phyloP scores from a whole-genome alignment of 2,888 invertebrate genomes.

The Iselma pallidipennis region DNA sequence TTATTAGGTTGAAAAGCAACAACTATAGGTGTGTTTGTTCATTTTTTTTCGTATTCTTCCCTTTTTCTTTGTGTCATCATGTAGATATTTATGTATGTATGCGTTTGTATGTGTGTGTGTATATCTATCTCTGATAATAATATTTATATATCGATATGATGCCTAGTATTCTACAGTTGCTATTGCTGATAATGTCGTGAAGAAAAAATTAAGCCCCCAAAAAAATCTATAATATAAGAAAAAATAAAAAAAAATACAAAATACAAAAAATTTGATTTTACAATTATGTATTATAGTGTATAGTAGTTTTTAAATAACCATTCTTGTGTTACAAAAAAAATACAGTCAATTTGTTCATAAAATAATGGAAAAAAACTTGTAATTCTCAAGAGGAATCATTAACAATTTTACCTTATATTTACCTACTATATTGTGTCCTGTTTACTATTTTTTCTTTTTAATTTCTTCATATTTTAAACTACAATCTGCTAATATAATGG shows the following conservation, averaged over 20 bases:
- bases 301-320: not conserved
- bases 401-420: constrained; percentile 14
- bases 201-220: constrained; percentile 16
- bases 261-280: constrained; percentile 18
- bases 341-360: not conserved
- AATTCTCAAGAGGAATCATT: constrained; percentile 15
- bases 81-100: not conserved
- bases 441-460: constrained; percentile 16
- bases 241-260: constrained; percentile 17
- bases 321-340: not conserved
- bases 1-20: constrained; percentile 9
- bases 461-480: constrained; percentile 1
- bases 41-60: not conserved
- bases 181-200: constrained; percentile 22
- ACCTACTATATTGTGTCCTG: not conserved
- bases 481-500: not conserved
- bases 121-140: constrained; percentile 4
- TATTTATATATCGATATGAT: not conserved
- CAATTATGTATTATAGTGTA: constrained; percentile 7
- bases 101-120: constrained; percentile 4
- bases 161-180: constrained; percentile 27
- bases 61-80: not conserved
- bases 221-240: constrained; percentile 6
- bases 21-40: constrained; percentile 1
- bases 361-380: constrained; percentile 1